Evolutionary conservation across 1,140 invertebrate genomes (phyloP), one percentile per base, ranked within the genome.

Genomic region (Gonatopus flavifemur): DNA sequence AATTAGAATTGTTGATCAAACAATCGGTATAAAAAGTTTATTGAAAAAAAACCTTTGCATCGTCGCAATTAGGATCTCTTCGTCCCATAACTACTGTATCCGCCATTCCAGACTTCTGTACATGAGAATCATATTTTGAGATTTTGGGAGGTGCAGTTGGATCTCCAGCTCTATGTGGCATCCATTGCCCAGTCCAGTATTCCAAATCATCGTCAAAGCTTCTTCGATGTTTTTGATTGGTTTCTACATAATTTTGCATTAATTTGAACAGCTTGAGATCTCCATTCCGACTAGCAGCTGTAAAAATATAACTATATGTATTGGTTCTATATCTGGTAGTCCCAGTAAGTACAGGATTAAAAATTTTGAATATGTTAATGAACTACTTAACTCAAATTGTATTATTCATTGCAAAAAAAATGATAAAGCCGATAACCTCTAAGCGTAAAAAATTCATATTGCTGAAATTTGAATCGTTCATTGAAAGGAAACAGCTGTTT

Each of bases 11-110:
- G 39, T 35, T 37, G 8, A n/a, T 41, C 56, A 36, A 57, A 39
- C 21, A 24, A 35, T 9, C 2, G 41, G 8, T 28, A 7, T 20
- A 8, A 41, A 10, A 40, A 39, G 31, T 30, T 30, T 20, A 36
- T 48, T 10, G 24, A 37, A 47, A 55, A 45, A 25, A 45, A 36
- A 89, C 88, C 70, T 85, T 81, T 45, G 80, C 88, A 78, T 89
- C 82, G 68, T 91, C 89, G 70, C 89, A 91, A 13, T 75, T 46
- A 4, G 55, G 25, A 46, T 76, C 43, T 3, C 39, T 7, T 2
- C 22, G 8, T 6, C 50, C 59, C 58, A 61, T 61, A 1, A 22
- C 20, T 6, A 61, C 24, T 3, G 31, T 12, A 2, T 55, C 38
- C 21, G 33, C 2, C n/a, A n/a, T 12, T 2, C 30, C 15, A 8